Evolutionary conservation across 2,888 invertebrate genomes (phyloP), one percentile per base, ranked within the genome.

Genomic region (Eudasyphora cyanicolor): DNA sequence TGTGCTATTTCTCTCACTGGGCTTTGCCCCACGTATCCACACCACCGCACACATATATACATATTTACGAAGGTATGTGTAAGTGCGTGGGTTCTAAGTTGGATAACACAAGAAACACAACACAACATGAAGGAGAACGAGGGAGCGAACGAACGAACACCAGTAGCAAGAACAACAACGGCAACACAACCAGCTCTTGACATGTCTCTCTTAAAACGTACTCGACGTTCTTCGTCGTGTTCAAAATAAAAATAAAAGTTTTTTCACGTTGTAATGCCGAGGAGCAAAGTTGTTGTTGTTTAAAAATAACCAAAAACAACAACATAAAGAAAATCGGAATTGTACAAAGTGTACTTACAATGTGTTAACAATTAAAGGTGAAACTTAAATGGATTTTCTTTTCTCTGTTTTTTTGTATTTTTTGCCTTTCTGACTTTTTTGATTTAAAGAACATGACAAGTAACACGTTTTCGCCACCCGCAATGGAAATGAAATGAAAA

Each of bases 1-100:
- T 67, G 67, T 67, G 67, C 67, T 38, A 67, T 67, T 67, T 67
- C 67, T 67, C 67, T 19, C 67, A 67, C 42, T 67, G 67, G 67
- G 67, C 24, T 12, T 29, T 42, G 32, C 60, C 60, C n/a, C 60
- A 60, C 29, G 60, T 29, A 60, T 29, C 29, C 45, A 45, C 17
- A 17, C 51, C 19, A 4, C 3, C 51, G 21, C 51, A 54, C n/a
- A 54, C 51, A 54, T 27, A 57, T 27, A 27, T 27, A 57, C 57
- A 57, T 1, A 24, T 27, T 14, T 27, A 27, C 57, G 12, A 21
- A 21, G 14, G 8, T 60, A 32, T 60, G 29, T 1, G 12, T n/a
- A 12, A 27, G 8, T 49, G 17, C 19, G 17, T 49, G 51, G 7
- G 24, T 54, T 54, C 21, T 54, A 54, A 21, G 51, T 29, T 60